These are phyloP conservation scores for Mactromeris polynyma DNA, from an alignment of 2,888 invertebrate species.

Conservation along the genomic window DNA sequence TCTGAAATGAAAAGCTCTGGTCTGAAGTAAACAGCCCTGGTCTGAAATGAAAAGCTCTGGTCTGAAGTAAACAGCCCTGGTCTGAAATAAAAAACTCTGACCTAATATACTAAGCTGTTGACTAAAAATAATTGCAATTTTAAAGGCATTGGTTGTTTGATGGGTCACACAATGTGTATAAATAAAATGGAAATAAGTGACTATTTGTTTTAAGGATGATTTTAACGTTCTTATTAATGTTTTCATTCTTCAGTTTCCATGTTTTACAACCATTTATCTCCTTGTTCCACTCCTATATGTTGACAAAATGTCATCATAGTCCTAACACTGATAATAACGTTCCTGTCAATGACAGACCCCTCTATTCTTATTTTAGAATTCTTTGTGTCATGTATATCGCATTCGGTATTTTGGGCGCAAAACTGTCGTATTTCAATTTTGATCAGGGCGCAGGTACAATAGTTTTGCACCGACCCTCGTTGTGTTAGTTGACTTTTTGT, in stretches of 20 bases:
- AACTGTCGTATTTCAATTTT: too few species aligned
- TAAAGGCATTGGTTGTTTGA: neutral
- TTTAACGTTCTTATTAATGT: neutral
- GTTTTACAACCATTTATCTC: neutral
- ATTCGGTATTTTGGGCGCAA: too few species aligned
- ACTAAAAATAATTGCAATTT: too few species aligned
- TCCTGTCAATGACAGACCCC: neutral
- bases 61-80: too few species aligned
- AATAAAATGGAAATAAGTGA: too few species aligned
- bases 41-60: too few species aligned
- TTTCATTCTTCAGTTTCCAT: neutral
- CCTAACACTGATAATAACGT: neutral
- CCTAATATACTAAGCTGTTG: too few species aligned
- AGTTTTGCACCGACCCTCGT: neutral
- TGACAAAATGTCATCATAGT: slow-evolving; percentile 4
- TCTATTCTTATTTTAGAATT: neutral
- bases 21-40: too few species aligned
- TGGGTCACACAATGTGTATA: neutral
- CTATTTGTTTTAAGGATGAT: neutral
- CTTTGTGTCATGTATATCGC: neutral
- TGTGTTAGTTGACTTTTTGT: slow-evolving; percentile 1
- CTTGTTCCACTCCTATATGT: neutral
- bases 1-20: too few species aligned
- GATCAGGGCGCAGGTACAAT: too few species aligned
- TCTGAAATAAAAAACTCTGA: too few species aligned